Evolutionary conservation across 2,888 invertebrate species (phyloP).

Genomic region (Tanytarsus gracilentus): DNA sequence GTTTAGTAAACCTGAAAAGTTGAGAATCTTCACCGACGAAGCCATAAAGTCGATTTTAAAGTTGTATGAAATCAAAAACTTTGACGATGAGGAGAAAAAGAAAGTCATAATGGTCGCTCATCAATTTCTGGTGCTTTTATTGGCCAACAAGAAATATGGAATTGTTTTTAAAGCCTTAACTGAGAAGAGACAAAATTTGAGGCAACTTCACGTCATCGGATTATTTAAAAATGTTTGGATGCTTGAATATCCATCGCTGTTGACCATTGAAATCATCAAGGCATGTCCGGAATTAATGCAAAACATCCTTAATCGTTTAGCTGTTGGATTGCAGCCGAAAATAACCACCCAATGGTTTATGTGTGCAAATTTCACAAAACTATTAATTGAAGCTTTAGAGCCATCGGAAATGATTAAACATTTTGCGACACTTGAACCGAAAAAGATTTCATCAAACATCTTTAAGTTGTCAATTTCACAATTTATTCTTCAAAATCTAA

Average conservation of each 20-base stretch:
- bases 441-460: constrained; percentile 21
- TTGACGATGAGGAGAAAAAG: constrained; percentile 43
- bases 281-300: constrained; percentile 58
- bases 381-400: not conserved
- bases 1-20: constrained; percentile 63
- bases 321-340: constrained; percentile 5
- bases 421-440: not conserved
- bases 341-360: constrained; percentile 16
- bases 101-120: constrained; percentile 52
- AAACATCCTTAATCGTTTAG: constrained; percentile 11
- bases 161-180: constrained; percentile 64
- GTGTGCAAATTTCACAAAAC: constrained; percentile 19
- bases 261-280: constrained; percentile 53
- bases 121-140: constrained; percentile 60
- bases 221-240: constrained; percentile 61
- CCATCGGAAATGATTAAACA: constrained; percentile 9
- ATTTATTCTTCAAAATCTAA: constrained; percentile 36
- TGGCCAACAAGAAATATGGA: constrained; percentile 67
- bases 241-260: constrained; percentile 52
- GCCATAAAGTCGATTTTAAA: constrained; percentile 58
- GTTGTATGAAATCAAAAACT: constrained; percentile 65
- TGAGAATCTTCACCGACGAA: constrained; percentile 59
- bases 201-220: constrained; percentile 48
- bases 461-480: constrained; percentile 32
- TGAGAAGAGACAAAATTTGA: constrained; percentile 37